These are phyloP conservation scores for Dryococelus australis DNA, from an alignment of 2,888 invertebrate species.

Conservation along the genomic window DNA sequence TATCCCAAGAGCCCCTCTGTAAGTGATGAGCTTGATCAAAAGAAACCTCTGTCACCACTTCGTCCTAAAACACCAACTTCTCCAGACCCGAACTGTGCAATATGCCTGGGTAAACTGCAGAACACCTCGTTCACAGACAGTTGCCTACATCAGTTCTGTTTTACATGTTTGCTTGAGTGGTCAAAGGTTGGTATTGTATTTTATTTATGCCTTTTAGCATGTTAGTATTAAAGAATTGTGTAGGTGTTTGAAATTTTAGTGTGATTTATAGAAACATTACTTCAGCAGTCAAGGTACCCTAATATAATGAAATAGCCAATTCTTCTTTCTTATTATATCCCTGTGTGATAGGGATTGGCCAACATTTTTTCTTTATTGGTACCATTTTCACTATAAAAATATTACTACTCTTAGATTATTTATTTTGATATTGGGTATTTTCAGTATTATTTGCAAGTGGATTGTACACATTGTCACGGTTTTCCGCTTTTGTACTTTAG, in stretches of 20 bases:
- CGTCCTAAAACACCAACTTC: slow-evolving; percentile 57
- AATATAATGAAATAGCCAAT: too few relatives aligned
- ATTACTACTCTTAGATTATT: too few relatives aligned
- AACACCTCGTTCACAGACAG: slow-evolving; percentile 93
- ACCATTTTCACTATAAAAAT: too few relatives aligned
- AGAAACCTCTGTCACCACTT: neutral
- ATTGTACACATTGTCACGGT: too few relatives aligned
- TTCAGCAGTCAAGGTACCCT: too few relatives aligned
- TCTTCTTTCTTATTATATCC: too few relatives aligned
- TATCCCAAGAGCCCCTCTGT: neutral
- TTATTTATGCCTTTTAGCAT: neutral
- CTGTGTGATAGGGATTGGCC: too few relatives aligned
- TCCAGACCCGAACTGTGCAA: slow-evolving; percentile 90
- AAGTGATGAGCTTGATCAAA: neutral
- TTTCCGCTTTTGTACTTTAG: too few relatives aligned
- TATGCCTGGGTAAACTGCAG: slow-evolving; percentile 85
- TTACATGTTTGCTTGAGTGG: slow-evolving; percentile 91
- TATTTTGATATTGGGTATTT: too few relatives aligned
- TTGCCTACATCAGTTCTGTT: slow-evolving; percentile 94
- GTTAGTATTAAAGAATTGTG: neutral
- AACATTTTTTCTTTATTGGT: too few relatives aligned
- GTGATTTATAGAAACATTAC: neutral
- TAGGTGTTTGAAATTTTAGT: neutral
- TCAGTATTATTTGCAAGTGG: too few relatives aligned
- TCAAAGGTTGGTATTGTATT: slow-evolving; percentile 67